Conservation (phyloP, 1,140 invertebrate genomes). For the Trichonephila clavata region DNA sequence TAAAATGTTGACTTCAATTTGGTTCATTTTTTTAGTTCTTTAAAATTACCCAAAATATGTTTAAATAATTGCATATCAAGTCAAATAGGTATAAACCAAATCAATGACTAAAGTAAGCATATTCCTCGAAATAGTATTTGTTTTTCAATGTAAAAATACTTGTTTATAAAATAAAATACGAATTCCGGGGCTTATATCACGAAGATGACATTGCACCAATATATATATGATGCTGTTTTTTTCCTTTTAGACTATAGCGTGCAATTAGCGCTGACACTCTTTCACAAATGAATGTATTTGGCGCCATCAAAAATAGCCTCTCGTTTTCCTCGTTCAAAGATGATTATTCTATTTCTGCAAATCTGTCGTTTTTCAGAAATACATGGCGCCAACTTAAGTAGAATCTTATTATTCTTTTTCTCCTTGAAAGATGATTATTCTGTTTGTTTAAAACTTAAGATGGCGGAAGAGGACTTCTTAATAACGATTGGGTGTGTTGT, state of each 20-base stretch:
- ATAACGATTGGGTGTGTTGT: neutral
- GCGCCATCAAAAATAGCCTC: conserved; percentile 2
- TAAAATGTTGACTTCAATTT: no score
- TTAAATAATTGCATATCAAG: no score
- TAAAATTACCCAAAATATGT: no score
- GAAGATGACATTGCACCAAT: neutral
- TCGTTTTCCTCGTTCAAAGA: conserved; percentile 5
- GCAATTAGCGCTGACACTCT: conserved; percentile 19
- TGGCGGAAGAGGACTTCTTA: neutral
- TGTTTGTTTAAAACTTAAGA: neutral
- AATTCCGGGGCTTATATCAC: neutral
- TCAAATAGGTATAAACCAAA: no score
- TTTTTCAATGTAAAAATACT: no score
- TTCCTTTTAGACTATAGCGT: conserved; percentile 24
- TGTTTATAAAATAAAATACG: no score
- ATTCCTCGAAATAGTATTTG: no score
- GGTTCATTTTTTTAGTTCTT: no score
- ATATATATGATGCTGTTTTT: neutral
- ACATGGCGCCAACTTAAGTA: neutral
- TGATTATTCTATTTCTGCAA: neutral
- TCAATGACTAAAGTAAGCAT: no score
- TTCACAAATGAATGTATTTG: conserved; percentile 23
- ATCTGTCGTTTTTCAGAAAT: neutral
- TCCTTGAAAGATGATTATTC: conserved; percentile 13
- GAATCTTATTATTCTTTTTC: conserved; percentile 13